These are phyloP conservation scores for Dolichallabes microphthalmus DNA, from an alignment of 2,113 vertebrate genomes.

Conservation along the genomic window DNA sequence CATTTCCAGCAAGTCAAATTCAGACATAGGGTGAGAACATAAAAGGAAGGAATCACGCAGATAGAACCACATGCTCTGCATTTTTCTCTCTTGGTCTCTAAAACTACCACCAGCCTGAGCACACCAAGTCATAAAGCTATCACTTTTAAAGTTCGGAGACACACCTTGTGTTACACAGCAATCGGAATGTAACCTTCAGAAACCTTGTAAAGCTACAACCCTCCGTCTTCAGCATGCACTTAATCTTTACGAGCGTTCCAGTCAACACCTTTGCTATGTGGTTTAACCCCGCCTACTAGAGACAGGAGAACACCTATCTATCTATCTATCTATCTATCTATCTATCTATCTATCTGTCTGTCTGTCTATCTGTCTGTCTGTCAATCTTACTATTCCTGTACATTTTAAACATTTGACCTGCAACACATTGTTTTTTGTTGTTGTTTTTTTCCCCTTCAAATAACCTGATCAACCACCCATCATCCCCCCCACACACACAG, in stretches of 20 bases:
- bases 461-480: not conserved
- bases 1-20: not conserved
- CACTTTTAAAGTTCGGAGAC: not conserved
- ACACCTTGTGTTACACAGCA: not conserved
- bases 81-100: conserved; percentile 2
- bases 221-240: not conserved
- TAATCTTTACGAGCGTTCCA: conserved; percentile 7
- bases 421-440: not conserved
- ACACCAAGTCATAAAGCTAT: not conserved
- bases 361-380: too few relatives aligned
- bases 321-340: too few relatives aligned
- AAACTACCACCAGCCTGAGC: not conserved
- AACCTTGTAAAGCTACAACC: not conserved
- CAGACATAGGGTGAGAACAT: not conserved
- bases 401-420: not conserved
- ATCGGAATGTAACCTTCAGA: conserved; percentile 9
- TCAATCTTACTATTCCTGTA: too few relatives aligned
- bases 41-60: not conserved
- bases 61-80: not conserved
- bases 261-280: not conserved
- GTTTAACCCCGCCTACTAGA: not conserved
- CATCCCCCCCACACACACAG: not conserved
- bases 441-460: not conserved
- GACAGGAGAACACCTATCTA: not conserved
- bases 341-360: too few relatives aligned